These are phyloP conservation scores for Drosophila parthenogenetica DNA, from an alignment of 2,888 invertebrate genomes.

Conservation along the genomic window DNA sequence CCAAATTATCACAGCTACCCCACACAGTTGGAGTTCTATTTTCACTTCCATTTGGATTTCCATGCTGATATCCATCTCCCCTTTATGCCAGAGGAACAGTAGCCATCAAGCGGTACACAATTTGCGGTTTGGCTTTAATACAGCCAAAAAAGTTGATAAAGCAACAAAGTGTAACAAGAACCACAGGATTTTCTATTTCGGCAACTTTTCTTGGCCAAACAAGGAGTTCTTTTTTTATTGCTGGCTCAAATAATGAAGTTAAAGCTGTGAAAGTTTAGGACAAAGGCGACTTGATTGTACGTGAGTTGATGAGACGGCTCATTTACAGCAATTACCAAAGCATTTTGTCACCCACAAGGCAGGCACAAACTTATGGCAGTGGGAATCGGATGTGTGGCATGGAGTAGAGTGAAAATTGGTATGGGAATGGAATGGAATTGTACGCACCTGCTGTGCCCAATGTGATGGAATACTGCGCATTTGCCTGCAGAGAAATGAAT, in stretches of 20 bases:
- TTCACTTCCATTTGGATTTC: no score
- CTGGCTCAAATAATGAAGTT: slow-evolving; percentile 57
- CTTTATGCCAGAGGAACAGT: not conserved
- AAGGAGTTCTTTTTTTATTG: slow-evolving; percentile 26
- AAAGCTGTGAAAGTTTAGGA: slow-evolving; percentile 32
- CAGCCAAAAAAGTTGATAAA: not conserved
- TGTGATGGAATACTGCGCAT: slow-evolving; percentile 32
- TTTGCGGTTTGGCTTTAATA: slow-evolving; percentile 42
- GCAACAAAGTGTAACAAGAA: slow-evolving; percentile 2
- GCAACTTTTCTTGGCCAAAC: slow-evolving; percentile 38
- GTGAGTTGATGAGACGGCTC: slow-evolving; percentile 52
- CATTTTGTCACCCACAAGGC: slow-evolving; percentile 67
- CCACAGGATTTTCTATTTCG: slow-evolving; percentile 49
- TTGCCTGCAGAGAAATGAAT: slow-evolving; percentile 9
- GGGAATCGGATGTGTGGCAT: not conserved
- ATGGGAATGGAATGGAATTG: not conserved
- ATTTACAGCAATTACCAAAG: slow-evolving; percentile 72
- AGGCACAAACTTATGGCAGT: not conserved
- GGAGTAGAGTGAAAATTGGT: not conserved
- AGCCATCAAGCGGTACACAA: slow-evolving; percentile 14
- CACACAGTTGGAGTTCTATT: slow-evolving; percentile 54
- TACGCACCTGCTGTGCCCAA: slow-evolving; percentile 67
- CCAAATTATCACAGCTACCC: slow-evolving; percentile 80
- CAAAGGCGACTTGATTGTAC: slow-evolving; percentile 70
- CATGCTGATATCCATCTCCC: not conserved